Base-by-base conservation (phyloP, 2,888 invertebrate species). In the Labia minor region DNA sequence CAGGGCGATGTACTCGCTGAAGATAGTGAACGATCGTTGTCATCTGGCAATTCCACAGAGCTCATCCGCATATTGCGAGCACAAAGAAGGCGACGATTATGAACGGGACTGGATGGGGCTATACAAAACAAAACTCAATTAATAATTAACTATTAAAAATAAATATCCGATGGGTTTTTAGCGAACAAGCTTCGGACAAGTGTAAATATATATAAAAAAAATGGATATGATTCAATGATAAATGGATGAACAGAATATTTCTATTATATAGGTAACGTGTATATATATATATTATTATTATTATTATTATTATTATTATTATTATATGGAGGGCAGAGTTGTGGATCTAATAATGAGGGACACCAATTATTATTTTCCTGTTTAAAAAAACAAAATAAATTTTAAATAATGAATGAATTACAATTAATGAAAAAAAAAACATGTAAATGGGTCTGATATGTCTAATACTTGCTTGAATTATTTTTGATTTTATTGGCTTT, bases 1-100 rank as follows among this genome's bases (percentile, higher is more conserved):
- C 94, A 95, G 1, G 95, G 95, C 61, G 95, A 95, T 16, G 93
- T 91, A 76, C 93, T 93, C 69, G 93, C 92, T 20, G 93, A 94
- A 49, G 93, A 94, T 68, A 92, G 84, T 67, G 92, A 92, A 77
- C 94, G 93, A 72, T 90, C 90, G 77, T 92, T 92, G 68, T 93
- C 92, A 74, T 92, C 92, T 1, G 95, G 95, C 63, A 95, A 81
- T 74, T 96, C 95, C 71, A 95, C 92, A 70, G 95, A 95, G 76
- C 93, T 94, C 86, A 95, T 95, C 69, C 94, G 83, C 73, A 92
- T 90, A 69, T 87, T 87, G 70, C 90, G 85, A 19, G 92, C 88
- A 69, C 88, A 88, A 67, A 92, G 80, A 69, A 93, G 78, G 71
- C 91, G 85, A 68, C 91, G 83, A 76, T 90, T 91, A 75, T 94